Evolutionary conservation across 2,888 invertebrate genomes (phyloP), one percentile per base, ranked within the genome.

Genomic region (Drosophila mulleri): DNA sequence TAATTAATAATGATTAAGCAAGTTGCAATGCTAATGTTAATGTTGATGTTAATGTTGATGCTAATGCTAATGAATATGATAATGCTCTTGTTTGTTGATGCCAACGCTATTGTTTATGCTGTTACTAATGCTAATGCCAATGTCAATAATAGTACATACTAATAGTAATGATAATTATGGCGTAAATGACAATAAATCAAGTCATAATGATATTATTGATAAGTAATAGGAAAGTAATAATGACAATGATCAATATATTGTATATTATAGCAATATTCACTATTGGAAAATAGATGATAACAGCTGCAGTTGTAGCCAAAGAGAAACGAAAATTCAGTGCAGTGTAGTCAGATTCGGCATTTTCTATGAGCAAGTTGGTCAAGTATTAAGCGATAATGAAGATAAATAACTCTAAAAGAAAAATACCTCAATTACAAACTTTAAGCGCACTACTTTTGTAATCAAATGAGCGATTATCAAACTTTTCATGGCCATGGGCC

Each of bases 401-500:
- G 84, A 85, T 85, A 87, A 85, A 85, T 85, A 85, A 87, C 89
- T 82, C 59, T 39, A 61, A 62, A 77, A 67, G 82, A 69, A 83
- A 88, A 79, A 87, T 83, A 83, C 78, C 89, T 88, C 83, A 88
- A 84, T 84, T 84, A 84, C 78, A 76, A 84, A 84, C 78, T 84
- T 84, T 54, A 67, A 67, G 81, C 78, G 79, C 78, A 80, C 87
- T 86, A 80, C 76, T 88, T 86, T 62, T 59, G 76, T 84, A 84
- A 84, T 84, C 89, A 88, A 84, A 88, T 84, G 89, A 84, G 83
- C 89, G 89, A 84, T 84, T 88, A 86, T 72, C 87, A 71, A 84
- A 84, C 64, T 85, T 87, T 78, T 18, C 67, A 60, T 47, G 57
- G 60, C 53, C 41, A 45, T 67, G 64, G 78, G 63, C 60, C n/a